These are phyloP conservation scores for Scylla paramamosain DNA, from an alignment of 1,140 invertebrate species.

Conservation along the genomic window DNA sequence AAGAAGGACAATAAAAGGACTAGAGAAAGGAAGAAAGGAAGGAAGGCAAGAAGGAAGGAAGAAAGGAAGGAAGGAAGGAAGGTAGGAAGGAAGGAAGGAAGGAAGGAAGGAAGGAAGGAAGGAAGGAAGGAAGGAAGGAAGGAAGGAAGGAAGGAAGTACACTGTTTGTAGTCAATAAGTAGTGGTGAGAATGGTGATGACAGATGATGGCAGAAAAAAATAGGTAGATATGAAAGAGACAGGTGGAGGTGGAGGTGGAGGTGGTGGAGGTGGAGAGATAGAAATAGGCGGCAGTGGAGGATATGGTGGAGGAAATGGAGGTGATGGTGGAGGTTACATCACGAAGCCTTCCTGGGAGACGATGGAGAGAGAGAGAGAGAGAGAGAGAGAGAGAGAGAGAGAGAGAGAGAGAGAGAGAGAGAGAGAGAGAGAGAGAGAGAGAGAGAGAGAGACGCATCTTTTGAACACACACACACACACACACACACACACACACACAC, in stretches of 20 bases:
- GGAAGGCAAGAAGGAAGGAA: background rate
- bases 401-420: background rate
- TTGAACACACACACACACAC: background rate
- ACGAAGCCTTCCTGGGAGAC: background rate
- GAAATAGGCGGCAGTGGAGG: background rate
- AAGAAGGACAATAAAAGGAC: background rate
- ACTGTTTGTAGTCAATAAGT: too few relatives aligned
- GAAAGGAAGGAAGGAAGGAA: background rate
- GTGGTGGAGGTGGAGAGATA: too few relatives aligned
- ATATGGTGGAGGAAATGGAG: background rate
- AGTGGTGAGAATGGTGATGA: background rate
- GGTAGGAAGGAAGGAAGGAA: constrained; percentile 6
- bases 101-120: constrained; percentile 34
- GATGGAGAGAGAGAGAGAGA: background rate
- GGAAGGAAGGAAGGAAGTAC: constrained; percentile 24
- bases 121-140: constrained; percentile 27
- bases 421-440: background rate
- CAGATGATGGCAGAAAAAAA: background rate
- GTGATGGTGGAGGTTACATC: background rate
- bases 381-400: background rate
- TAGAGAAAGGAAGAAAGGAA: background rate
- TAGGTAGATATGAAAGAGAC: too few relatives aligned
- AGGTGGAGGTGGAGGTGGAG: background rate
- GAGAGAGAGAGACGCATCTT: background rate
- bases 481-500: background rate